phyloP scores from a whole-genome alignment of 2,113 vertebrate genomes.

The Platycercus adscitus region DNA sequence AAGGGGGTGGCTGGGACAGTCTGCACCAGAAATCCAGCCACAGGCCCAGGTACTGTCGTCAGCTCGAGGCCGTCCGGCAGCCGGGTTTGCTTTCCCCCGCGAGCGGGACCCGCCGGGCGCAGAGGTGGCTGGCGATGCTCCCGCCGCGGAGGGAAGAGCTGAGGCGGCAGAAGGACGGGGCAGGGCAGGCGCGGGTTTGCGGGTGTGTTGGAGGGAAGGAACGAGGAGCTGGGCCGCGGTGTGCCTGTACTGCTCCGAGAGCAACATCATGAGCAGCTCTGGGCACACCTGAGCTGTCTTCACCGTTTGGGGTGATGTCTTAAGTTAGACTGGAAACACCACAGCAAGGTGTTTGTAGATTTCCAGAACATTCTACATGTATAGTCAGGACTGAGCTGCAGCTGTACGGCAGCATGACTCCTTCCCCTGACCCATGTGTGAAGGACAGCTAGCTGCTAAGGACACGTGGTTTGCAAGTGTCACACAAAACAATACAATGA shows the following conservation, averaged over 20 bases:
- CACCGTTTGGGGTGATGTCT: neutral
- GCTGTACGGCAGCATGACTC: accelerated
- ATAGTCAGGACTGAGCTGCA: neutral
- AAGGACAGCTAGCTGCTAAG: neutral
- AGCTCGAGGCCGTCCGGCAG: neutral
- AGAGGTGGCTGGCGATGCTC: neutral
- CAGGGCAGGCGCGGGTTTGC: neutral
- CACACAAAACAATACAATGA: neutral
- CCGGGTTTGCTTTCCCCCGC: neutral
- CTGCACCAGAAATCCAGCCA: neutral
- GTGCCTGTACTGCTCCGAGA: neutral
- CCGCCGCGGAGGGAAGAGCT: neutral
- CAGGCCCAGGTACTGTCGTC: neutral
- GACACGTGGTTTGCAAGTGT: accelerated
- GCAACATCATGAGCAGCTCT: neutral
- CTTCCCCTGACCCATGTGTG: accelerated
- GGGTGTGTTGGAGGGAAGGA: neutral
- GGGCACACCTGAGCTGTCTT: neutral
- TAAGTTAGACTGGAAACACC: neutral
- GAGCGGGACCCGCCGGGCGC: neutral
- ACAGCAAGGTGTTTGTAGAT: neutral
- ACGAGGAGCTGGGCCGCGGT: neutral
- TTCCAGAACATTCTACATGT: neutral
- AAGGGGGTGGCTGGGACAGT: neutral
- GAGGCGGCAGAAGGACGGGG: neutral